A percentile compares a stretch with the other conserved stretches of the same genome.
Conservation (phyloP, 2,113 vertebrate genomes). For the Saccopteryx bilineata region DNA sequence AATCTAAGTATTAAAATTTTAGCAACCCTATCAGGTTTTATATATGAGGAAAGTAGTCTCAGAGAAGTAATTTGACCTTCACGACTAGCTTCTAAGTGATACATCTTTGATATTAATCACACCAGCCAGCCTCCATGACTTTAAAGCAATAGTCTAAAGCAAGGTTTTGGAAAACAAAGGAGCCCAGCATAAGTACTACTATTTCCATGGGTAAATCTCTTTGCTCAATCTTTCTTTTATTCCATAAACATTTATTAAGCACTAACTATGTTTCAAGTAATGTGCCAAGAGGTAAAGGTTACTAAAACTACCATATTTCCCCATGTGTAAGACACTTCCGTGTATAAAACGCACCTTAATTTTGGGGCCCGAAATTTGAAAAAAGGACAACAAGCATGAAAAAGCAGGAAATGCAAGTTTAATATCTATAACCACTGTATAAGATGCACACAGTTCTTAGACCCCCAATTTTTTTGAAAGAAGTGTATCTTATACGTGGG, state of each 20-base stretch:
- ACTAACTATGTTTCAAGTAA: neutral
- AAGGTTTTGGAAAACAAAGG: neutral
- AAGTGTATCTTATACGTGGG: too few relatives aligned
- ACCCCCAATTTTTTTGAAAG: too few relatives aligned
- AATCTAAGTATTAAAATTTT: slow-evolving; percentile 24
- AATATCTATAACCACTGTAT: too few relatives aligned
- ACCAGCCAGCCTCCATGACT: neutral
- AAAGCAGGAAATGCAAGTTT: too few relatives aligned
- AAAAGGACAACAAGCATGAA: too few relatives aligned
- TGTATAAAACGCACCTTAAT: too few relatives aligned
- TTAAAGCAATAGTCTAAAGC: neutral
- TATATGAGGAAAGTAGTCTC: neutral
- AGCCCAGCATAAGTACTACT: neutral
- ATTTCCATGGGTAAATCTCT: slow-evolving; percentile 16
- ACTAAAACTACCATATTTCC: neutral
- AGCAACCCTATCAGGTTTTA: neutral
- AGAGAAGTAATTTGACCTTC: slow-evolving; percentile 2
- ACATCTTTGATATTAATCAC: neutral
- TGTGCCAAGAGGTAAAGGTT: neutral
- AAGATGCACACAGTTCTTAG: too few relatives aligned
- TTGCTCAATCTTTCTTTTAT: slow-evolving; percentile 6
- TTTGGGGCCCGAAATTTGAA: too few relatives aligned
- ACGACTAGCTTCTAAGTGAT: neutral
- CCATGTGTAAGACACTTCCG: too few relatives aligned
- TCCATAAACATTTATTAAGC: neutral